Percentiles rank a stretch among this genome's conserved stretches.
These are phyloP conservation scores for Anseranas semipalmata DNA, from an alignment of 2,113 vertebrate genomes.

Conservation along the genomic window DNA sequence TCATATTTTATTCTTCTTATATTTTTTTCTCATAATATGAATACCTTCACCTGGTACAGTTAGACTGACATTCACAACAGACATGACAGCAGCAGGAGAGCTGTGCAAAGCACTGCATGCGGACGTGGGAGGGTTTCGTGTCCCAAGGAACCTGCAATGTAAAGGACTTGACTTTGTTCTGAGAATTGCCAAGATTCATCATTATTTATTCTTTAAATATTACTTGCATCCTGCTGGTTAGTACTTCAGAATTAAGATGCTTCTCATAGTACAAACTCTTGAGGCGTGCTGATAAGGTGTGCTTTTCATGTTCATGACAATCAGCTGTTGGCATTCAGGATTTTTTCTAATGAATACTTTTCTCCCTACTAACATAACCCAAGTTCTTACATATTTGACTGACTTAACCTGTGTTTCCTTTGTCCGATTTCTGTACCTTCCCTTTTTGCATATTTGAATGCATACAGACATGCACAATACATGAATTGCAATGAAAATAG, in stretches of 20 bases:
- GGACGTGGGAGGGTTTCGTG: background rate
- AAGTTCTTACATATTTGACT: background rate
- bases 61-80: background rate
- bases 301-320: background rate
- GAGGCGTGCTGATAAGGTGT: background rate
- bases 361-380: background rate
- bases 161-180: background rate
- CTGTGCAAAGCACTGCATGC: background rate
- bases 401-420: background rate
- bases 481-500: background rate
- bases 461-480: background rate
- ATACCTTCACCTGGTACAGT: background rate
- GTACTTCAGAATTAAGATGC: background rate
- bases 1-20: background rate
- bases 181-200: background rate
- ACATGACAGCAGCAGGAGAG: background rate
- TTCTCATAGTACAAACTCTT: background rate
- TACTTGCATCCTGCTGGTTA: background rate
- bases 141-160: background rate
- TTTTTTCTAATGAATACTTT: background rate
- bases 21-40: accelerated
- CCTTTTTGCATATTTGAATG: background rate
- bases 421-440: background rate
- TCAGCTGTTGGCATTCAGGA: background rate
- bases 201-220: background rate